phyloP scores from a whole-genome alignment of 2,113 vertebrate species.

The Podocnemis expansa region DNA sequence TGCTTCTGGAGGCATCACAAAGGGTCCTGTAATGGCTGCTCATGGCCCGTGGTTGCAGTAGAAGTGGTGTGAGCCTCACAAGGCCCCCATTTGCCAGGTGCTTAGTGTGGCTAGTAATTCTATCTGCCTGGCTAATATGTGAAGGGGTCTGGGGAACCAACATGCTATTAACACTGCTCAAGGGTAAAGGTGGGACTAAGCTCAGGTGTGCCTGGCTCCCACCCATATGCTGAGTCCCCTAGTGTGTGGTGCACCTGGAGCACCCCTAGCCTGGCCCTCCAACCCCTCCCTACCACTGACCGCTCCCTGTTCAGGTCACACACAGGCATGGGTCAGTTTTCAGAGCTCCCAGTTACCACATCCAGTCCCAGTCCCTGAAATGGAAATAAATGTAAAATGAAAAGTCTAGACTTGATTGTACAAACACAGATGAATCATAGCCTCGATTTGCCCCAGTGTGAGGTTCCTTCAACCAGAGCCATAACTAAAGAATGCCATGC shows the following conservation, averaged over 20 bases:
- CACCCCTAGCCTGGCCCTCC: too few species aligned
- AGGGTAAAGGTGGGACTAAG: not conserved
- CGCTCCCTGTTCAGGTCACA: too few species aligned
- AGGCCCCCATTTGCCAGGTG: not conserved
- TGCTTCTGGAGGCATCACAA: too few species aligned
- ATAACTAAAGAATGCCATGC: too few species aligned
- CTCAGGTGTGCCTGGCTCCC: not conserved
- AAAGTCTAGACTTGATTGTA: not conserved
- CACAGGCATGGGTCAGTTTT: not conserved
- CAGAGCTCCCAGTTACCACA: not conserved
- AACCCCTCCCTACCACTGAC: too few species aligned
- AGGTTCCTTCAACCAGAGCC: not conserved
- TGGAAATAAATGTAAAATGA: not conserved
- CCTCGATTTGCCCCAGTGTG: not conserved
- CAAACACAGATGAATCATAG: not conserved
- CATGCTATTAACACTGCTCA: accelerated
- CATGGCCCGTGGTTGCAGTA: too few species aligned
- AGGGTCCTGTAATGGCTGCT: too few species aligned
- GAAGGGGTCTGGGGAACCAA: not conserved
- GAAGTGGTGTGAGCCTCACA: not conserved
- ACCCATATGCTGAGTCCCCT: not conserved
- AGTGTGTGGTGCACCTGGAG: not conserved
- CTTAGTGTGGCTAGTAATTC: not conserved
- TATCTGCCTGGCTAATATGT: not conserved
- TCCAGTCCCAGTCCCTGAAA: not conserved